These are phyloP conservation scores for Telenomus remus DNA, from an alignment of 1,140 invertebrate genomes.

Conservation along the genomic window DNA sequence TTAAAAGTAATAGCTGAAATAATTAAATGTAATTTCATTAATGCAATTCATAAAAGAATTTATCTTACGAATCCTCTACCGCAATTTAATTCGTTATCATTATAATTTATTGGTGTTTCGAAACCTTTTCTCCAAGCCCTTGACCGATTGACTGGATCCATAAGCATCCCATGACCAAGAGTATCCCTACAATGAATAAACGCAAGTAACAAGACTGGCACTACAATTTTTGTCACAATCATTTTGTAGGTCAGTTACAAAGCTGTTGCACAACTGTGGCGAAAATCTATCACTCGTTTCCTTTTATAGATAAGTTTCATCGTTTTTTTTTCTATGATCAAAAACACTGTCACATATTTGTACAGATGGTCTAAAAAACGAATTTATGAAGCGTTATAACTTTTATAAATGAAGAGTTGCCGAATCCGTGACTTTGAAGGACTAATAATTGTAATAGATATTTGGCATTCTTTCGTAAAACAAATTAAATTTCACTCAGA, in stretches of 20 bases:
- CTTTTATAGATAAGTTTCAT: too few species aligned
- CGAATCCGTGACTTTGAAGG: too few species aligned
- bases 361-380: too few species aligned
- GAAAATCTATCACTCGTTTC: neutral
- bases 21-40: neutral
- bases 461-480: too few species aligned
- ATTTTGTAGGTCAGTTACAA: too few species aligned
- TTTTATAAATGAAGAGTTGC: too few species aligned
- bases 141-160: conserved; percentile 80
- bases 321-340: too few species aligned
- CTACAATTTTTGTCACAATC: conserved; percentile 10
- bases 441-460: too few species aligned
- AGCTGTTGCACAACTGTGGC: conserved; percentile 6
- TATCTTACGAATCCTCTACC: conserved; percentile 73
- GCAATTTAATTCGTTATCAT: conserved; percentile 81
- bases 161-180: conserved; percentile 80
- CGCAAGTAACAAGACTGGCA: conserved; percentile 3
- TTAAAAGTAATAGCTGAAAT: too few species aligned
- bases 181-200: neutral
- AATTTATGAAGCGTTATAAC: too few species aligned
- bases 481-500: too few species aligned
- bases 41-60: conserved; percentile 7
- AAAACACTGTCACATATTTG: too few species aligned
- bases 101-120: conserved; percentile 81
- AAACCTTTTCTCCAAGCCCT: conserved; percentile 84